A percentile compares a stretch with the other conserved stretches of the same genome.
These are phyloP conservation scores for Pelvicachromis taeniatus DNA, from an alignment of 2,113 vertebrate species.

Conservation along the genomic window DNA sequence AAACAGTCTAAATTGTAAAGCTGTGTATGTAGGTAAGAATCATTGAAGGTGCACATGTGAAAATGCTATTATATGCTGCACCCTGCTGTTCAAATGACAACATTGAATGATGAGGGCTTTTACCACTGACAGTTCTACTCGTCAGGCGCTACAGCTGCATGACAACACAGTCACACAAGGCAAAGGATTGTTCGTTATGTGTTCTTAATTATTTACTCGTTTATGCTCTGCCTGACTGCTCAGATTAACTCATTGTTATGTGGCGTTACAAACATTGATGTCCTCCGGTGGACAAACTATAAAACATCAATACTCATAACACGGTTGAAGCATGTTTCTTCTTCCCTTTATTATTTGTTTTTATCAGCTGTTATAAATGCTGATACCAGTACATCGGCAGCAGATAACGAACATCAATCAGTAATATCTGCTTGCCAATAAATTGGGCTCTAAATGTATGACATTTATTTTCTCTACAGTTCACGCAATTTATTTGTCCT, in stretches of 20 bases:
- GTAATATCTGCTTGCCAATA: neutral
- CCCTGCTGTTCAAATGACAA: slow-evolving; percentile 40
- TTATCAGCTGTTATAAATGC: neutral
- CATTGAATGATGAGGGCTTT: neutral
- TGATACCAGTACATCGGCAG: neutral
- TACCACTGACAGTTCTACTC: neutral
- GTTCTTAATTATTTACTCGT: neutral
- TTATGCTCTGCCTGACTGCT: neutral
- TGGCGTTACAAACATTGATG: neutral
- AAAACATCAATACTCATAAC: neutral
- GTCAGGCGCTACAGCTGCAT: neutral
- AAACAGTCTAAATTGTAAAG: neutral
- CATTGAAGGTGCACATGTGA: neutral
- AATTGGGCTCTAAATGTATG: neutral
- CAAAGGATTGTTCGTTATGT: neutral
- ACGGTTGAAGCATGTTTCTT: neutral
- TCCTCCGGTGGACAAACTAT: neutral
- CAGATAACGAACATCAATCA: neutral
- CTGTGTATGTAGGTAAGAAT: neutral
- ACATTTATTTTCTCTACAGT: neutral
- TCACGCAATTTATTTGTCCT: neutral
- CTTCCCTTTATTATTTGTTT: neutral
- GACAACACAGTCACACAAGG: neutral
- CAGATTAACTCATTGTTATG: neutral
- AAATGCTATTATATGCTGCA: slow-evolving; percentile 9